Evolutionary conservation across 2,797 vertebrate species (phyloP), one percentile per base, ranked within the genome.

Genomic region (Anisognathus igniventris): DNA sequence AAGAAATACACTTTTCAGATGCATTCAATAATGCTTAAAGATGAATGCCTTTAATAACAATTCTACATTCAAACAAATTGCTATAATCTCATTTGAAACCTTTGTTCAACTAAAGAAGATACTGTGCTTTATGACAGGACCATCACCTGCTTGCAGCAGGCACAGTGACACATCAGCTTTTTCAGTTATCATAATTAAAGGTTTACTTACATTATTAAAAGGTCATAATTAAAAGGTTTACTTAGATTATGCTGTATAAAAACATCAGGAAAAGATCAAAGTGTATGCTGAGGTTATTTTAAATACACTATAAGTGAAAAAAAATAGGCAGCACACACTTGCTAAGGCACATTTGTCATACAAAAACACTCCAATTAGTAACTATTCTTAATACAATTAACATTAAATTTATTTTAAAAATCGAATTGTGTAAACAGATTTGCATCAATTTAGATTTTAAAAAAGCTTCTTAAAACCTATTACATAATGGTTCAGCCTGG

Each of bases 1-100:
- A 97, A 96, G 86, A 88, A 82, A 96, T 76, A 93, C 37, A 33
- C 14, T 77, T 71, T 72, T 87, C 57, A 86, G 67, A 56, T 17
- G 13, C 33, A 44, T 35, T 78, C 71, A 58, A 22, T 31, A 61
- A 50, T 30, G 5, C 39, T 25, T 1, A 3, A 37, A 79, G 27
- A 44, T 17, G 1, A 87, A 58, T 11, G 4, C 13, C 19, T 48
- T 40, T 30, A 72, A 23, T 76, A 71, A 12, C 14, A 45, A 6
- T 13, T 12, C 40, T 22, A 31, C 12, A 17, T 6, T 20, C 57
- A 88, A 74, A 82, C 14, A 64, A 74, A 68, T 8, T 47, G 31
- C 10, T 42, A 7, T 2, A 16, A 50, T 39, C 22, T 58, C 45
- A 56, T 42, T 6, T 84, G 18, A 81, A 73, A 23, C 3, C 21